Evolutionary conservation across 2,888 invertebrate species (phyloP).

Genomic region (Clivina fossor): DNA sequence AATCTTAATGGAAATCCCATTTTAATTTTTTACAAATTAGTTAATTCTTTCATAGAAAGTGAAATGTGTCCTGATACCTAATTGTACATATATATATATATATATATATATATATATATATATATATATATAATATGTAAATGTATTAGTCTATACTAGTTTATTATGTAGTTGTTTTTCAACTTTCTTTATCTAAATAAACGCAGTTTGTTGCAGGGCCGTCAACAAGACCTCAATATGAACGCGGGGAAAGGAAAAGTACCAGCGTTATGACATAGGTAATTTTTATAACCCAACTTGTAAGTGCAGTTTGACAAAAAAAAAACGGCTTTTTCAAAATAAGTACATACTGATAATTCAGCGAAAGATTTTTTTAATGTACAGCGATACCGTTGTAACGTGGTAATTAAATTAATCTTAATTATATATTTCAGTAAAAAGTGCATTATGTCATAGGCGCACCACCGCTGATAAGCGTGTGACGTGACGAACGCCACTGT

Average conservation of each 20-base stretch:
- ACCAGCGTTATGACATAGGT: slow-evolving; percentile 3
- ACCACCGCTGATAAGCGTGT: slow-evolving; percentile 3
- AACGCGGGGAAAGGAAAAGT: too few species aligned
- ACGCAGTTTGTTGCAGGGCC: slow-evolving; percentile 25
- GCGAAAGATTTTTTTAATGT: slow-evolving; percentile 27
- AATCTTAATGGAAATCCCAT: too few species aligned
- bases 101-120: too few species aligned
- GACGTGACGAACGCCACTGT: slow-evolving; percentile 1
- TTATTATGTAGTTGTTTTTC: slow-evolving; percentile 31
- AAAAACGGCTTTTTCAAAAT: slow-evolving; percentile 30
- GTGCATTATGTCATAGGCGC: slow-evolving; percentile 28
- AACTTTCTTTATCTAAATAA: slow-evolving; percentile 33
- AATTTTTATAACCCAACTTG: slow-evolving; percentile 15
- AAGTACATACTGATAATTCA: slow-evolving; percentile 21
- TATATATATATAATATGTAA: too few species aligned
- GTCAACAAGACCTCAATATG: too few species aligned
- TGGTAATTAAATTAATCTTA: slow-evolving; percentile 34
- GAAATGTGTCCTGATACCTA: too few species aligned
- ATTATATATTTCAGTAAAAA: slow-evolving; percentile 29
- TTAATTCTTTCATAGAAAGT: too few species aligned
- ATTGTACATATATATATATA: too few species aligned
- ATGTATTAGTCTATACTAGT: too few species aligned
- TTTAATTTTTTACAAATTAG: too few species aligned
- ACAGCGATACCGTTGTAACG: slow-evolving; percentile 22
- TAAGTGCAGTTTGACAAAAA: too few species aligned